Conservation (phyloP, 2,888 invertebrate species). For the Steinernema hermaphroditum region DNA sequence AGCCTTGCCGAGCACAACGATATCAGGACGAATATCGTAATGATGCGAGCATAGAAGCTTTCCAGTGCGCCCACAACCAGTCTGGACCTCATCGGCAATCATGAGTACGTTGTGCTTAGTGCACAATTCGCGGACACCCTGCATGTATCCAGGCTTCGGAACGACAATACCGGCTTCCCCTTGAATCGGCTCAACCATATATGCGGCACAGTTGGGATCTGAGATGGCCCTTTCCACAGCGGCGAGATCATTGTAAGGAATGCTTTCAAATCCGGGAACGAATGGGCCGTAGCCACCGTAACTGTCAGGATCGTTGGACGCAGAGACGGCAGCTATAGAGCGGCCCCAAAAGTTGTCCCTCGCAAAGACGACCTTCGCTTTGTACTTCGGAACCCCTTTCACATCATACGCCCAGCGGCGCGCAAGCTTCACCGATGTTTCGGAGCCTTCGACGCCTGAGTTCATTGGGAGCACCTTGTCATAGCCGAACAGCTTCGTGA, state of each 20-base stretch:
- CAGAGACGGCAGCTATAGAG: slow-evolving; percentile 84
- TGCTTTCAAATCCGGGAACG: slow-evolving; percentile 84
- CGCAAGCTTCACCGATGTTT: slow-evolving; percentile 88
- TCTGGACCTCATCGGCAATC: slow-evolving; percentile 94
- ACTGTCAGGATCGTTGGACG: slow-evolving; percentile 83
- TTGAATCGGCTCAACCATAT: slow-evolving; percentile 96
- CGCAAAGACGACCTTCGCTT: slow-evolving; percentile 77
- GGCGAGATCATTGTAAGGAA: slow-evolving; percentile 82
- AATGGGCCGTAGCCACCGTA: slow-evolving; percentile 86
- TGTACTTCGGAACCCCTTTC: slow-evolving; percentile 80
- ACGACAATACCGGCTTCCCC: slow-evolving; percentile 93
- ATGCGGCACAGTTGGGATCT: slow-evolving; percentile 85
- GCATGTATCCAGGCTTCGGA: slow-evolving; percentile 82
- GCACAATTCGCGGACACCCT: slow-evolving; percentile 81
- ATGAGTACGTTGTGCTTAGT: slow-evolving; percentile 85
- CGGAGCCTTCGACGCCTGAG: slow-evolving; percentile 91
- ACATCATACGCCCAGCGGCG: slow-evolving; percentile 88
- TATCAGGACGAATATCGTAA: slow-evolving; percentile 84
- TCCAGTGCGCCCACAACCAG: slow-evolving; percentile 88
- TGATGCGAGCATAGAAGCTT: slow-evolving; percentile 74
- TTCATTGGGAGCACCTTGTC: slow-evolving; percentile 93
- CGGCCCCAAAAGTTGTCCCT: slow-evolving; percentile 94
- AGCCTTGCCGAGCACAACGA: slow-evolving; percentile 88
- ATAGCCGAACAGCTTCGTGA: slow-evolving; percentile 81
- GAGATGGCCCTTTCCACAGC: slow-evolving; percentile 79